These are phyloP conservation scores for Boloria selene DNA, from an alignment of 2,888 invertebrate species.

Conservation along the genomic window DNA sequence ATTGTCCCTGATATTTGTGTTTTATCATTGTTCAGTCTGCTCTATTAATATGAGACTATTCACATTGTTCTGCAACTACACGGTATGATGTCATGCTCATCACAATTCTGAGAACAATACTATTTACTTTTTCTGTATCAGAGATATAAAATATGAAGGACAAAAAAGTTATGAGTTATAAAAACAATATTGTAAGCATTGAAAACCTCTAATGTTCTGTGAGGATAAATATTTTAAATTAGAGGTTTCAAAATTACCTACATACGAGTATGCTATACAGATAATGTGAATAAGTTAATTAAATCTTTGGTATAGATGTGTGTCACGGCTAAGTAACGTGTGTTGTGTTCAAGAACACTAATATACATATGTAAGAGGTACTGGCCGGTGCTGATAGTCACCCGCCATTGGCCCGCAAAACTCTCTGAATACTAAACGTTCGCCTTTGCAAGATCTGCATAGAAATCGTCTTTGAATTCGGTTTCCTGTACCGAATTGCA, in stretches of 20 bases:
- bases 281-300: slow-evolving; percentile 48
- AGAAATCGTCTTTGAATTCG: slow-evolving; percentile 65
- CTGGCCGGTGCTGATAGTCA: slow-evolving; percentile 57
- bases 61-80: slow-evolving; percentile 58
- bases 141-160: neutral
- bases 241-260: neutral
- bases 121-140: slow-evolving; percentile 18
- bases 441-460: slow-evolving; percentile 68
- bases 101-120: slow-evolving; percentile 50
- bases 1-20: neutral
- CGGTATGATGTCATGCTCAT: slow-evolving; percentile 59
- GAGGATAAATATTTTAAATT: neutral
- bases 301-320: slow-evolving; percentile 59
- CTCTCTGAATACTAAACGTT: slow-evolving; percentile 71
- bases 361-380: slow-evolving; percentile 75
- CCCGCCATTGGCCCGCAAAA: slow-evolving; percentile 70
- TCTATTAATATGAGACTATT: slow-evolving; percentile 58
- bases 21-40: slow-evolving; percentile 26
- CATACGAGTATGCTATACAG: slow-evolving; percentile 12
- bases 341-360: slow-evolving; percentile 62
- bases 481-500: slow-evolving; percentile 60
- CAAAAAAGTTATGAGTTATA: neutral
- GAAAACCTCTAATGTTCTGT: no score
- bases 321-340: slow-evolving; percentile 71
- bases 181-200: no score